These are phyloP conservation scores for Brachyrhaphis roseni DNA, from an alignment of 2,797 vertebrate species.

Conservation along the genomic window DNA sequence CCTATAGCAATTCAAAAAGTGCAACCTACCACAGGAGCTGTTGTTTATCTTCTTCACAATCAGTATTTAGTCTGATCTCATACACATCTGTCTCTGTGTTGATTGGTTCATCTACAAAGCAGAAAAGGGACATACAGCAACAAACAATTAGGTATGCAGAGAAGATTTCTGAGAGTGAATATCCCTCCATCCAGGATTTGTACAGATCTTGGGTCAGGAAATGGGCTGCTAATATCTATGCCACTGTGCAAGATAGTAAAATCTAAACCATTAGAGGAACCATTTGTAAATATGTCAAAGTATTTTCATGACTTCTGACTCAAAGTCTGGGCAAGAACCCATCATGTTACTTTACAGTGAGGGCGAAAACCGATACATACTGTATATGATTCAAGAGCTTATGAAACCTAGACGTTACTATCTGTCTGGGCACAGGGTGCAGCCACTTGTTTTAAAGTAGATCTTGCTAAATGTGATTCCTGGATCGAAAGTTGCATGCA, in stretches of 20 bases:
- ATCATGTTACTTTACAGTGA: conserved; percentile 6
- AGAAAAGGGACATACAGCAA: neutral
- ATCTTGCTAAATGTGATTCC: conserved; percentile 46
- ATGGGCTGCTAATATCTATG: neutral
- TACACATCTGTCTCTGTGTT: neutral
- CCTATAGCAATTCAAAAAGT: neutral
- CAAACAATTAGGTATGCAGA: neutral
- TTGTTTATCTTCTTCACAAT: neutral
- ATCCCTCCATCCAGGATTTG: neutral
- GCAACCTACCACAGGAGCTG: neutral
- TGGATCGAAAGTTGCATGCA: conserved; percentile 45
- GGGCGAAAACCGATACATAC: neutral
- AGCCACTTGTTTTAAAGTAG: conserved; percentile 46
- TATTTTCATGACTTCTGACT: conserved; percentile 4
- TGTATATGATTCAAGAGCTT: neutral
- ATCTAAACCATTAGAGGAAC: neutral
- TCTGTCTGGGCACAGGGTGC: conserved; percentile 4
- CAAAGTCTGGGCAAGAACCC: neutral
- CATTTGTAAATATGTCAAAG: neutral
- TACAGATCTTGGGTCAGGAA: neutral
- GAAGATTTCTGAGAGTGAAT: neutral
- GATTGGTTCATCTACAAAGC: neutral
- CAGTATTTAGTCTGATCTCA: neutral
- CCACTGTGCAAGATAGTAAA: neutral
- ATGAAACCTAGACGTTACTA: neutral